phyloP scores from a whole-genome alignment of 2,113 vertebrate genomes.

The Elachura formosa region DNA sequence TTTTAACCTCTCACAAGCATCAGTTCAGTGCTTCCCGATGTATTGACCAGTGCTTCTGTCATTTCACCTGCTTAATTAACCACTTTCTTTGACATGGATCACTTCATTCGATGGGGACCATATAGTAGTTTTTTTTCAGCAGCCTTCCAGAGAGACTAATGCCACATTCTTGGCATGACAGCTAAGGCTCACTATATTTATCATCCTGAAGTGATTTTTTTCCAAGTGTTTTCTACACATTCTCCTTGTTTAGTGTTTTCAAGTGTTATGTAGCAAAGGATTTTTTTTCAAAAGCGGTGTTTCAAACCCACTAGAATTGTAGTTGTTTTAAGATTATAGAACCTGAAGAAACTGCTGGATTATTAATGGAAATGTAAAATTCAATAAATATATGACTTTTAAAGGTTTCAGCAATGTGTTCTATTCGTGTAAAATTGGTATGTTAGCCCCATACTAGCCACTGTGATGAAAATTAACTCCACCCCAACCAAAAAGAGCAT shows the following conservation, averaged over 20 bases:
- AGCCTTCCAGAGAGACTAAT: background rate
- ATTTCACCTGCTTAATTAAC: background rate
- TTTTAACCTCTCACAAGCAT: background rate
- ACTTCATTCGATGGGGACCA: background rate
- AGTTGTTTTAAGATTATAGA: background rate
- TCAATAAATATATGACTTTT: background rate
- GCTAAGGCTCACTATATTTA: background rate
- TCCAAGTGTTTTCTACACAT: background rate
- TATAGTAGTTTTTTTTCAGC: background rate
- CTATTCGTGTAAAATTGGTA: background rate
- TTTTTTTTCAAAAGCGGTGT: background rate
- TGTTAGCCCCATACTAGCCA: background rate
- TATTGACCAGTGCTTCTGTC: background rate
- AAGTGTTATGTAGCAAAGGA: accelerated
- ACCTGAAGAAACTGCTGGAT: background rate
- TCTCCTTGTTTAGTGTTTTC: background rate
- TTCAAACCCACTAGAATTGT: background rate
- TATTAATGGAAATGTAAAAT: background rate
- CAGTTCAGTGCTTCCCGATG: background rate
- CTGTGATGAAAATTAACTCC: background rate
- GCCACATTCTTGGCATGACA: background rate
- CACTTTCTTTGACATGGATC: background rate
- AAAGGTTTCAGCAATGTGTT: background rate
- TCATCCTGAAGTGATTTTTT: background rate
- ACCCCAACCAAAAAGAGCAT: background rate